Base-by-base conservation (phyloP, 2,888 invertebrate species). In the Maniola hyperantus region DNA sequence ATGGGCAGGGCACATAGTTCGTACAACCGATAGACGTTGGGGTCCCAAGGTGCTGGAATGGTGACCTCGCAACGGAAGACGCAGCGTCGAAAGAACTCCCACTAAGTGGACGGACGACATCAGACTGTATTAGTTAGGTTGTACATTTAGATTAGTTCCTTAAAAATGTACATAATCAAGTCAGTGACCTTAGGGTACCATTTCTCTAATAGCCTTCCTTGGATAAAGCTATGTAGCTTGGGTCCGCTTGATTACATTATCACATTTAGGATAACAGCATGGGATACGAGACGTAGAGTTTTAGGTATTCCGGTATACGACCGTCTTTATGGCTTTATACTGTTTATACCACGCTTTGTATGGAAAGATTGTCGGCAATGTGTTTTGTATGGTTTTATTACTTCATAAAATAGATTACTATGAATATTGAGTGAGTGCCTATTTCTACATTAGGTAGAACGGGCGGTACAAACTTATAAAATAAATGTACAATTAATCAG, bases 211-310 rank as follows among this genome's bases (percentile, higher is more conserved):
- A 36, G 34, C 6, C n/a, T 36, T 15, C 55, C 7, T n/a, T 2
- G 36, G 36, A 36, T 55, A 36, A 36, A 55, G 55, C 36, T 10
- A 36, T 36, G 18, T 55, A 36, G 4, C 15, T 13, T 33, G 55
- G 55, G 36, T 36, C 55, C 34, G 36, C 11, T 18, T 36, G 55
- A 18, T 55, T 36, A 36, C 15, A 55, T 55, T 55, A 55, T 18
- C 55, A 55, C 55, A 55, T 55, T 55, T 36, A 15, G 55, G 55
- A 55, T 34, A 36, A 55, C 34, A 34, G 34, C 55, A 15, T 15
- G 34, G 36, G 55, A 36, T 55, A 36, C 5, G 34, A 54, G 15
- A 15, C 54, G 54, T 36, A 15, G 36, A 36, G 18, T 55, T 36
- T 36, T 36, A 55, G 15, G 15, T 36, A 55, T 51, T 51, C 26